phyloP scores from a whole-genome alignment of 2,113 vertebrate species.

The Peromyscus leucopus region DNA sequence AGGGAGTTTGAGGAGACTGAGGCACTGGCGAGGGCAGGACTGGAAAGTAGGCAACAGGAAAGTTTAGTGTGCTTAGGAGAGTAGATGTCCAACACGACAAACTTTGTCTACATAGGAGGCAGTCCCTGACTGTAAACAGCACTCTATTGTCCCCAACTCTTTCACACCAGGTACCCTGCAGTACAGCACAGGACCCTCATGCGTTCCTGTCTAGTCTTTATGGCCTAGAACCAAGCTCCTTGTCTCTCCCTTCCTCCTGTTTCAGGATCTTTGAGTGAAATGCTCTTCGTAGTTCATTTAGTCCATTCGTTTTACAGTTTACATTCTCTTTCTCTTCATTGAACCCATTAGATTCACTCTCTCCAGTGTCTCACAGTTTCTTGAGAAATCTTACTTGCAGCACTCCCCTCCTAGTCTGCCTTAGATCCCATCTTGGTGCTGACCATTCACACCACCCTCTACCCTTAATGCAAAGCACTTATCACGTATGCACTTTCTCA shows the following conservation, averaged over 20 bases:
- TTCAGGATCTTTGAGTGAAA: not conserved
- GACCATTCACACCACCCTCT: not conserved
- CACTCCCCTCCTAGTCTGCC: accelerated
- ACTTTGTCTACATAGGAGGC: not conserved
- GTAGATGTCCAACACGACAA: not conserved
- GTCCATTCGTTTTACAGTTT: not conserved
- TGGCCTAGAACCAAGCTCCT: not conserved
- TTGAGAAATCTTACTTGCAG: not conserved
- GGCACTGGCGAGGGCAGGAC: not conserved
- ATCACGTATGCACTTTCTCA: not conserved
- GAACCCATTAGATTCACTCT: not conserved
- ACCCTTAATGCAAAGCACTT: not conserved
- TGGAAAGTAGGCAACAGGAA: not conserved
- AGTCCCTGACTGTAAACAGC: not conserved
- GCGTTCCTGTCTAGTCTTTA: not conserved
- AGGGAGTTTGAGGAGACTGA: not conserved
- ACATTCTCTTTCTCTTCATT: not conserved
- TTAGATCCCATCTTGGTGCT: accelerated
- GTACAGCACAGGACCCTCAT: not conserved
- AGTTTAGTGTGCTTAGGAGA: not conserved
- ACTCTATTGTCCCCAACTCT: not conserved
- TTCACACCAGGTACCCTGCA: not conserved
- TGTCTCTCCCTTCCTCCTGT: not conserved
- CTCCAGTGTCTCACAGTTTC: not conserved
- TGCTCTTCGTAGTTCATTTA: not conserved